Conservation (phyloP, 1,140 invertebrate genomes). For the Pachyrhynchus sulphureomaculatus region DNA sequence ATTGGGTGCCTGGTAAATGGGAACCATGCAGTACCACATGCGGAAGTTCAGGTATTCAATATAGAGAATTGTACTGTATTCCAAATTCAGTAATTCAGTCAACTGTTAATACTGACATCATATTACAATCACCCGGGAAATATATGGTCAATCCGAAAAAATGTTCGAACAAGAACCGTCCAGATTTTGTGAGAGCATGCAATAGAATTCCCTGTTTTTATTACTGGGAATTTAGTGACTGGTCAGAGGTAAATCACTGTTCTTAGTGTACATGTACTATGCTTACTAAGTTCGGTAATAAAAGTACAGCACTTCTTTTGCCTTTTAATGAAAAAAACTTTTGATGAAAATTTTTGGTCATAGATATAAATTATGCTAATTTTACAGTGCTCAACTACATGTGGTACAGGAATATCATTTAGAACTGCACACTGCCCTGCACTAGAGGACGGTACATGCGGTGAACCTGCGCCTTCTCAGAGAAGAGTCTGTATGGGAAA, state of each 20-base stretch:
- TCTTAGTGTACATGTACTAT: background rate
- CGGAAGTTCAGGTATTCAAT: conserved; percentile 60
- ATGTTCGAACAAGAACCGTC: conserved; percentile 55
- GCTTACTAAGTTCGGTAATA: too few species aligned
- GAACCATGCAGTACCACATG: conserved; percentile 66
- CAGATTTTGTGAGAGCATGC: conserved; percentile 58
- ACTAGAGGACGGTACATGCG: conserved; percentile 52
- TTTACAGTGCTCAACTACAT: conserved; percentile 74
- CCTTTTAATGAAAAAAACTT: background rate
- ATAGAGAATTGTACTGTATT: conserved; percentile 65
- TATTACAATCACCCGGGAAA: conserved; percentile 51
- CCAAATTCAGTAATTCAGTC: conserved; percentile 44
- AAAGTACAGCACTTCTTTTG: background rate
- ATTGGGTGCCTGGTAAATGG: conserved; percentile 64
- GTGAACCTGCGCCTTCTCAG: conserved; percentile 49
- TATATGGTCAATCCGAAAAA: conserved; percentile 58
- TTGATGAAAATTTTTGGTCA: background rate
- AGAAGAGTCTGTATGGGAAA: conserved; percentile 47
- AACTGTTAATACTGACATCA: conserved; percentile 19
- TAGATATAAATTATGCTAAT: too few species aligned
- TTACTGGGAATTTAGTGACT: conserved; percentile 66
- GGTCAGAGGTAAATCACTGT: conserved; percentile 64
- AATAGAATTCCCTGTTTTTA: conserved; percentile 61
- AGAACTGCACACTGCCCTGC: conserved; percentile 66
- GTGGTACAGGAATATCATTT: conserved; percentile 69